Base-by-base conservation (phyloP, 2,797 vertebrate species). In the Chloroceryle amazona region DNA sequence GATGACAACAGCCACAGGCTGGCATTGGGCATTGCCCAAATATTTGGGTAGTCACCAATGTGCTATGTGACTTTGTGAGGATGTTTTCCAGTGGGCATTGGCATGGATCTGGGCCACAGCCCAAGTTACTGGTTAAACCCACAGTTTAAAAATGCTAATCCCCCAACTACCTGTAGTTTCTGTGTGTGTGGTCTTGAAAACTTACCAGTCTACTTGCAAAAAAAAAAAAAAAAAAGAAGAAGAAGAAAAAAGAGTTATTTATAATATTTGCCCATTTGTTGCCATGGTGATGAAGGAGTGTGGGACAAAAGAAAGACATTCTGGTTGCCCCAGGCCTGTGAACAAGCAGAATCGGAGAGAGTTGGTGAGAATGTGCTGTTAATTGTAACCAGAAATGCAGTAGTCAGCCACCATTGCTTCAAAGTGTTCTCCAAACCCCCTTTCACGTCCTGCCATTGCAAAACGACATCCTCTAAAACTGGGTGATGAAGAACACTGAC, bases 241-340 rank as follows among this genome's bases (percentile, higher is more conserved):
- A 54, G 37, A 72, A 87, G 21, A 65, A 16, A 33, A 89, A 51
- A 49, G n/a, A 51, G 29, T n/a, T 15, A 41, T 41, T 76, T 86
- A 35, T 58, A 88, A 72, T 66, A 94, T 93, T 95, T 96, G 55
- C 91, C 90, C 82, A 82, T 90, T 93, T 91, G 91, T 95, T 96
- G 78, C 88, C 62, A 63, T 26, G 83, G 95, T 67, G 83, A 95
- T 83, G 74, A 66, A 84, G 88, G 78, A 90, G 90, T 81, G 67
- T 94, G 71, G 94, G 91, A 96, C 95, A 96, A 94, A 97, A 92
- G 81, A 68, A 62, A 94, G 86, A 89, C 65, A 89, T 73, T 95
- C 90, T 3, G 1, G 61, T 97, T 95, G 86, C 94, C 94, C 81
- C 31, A 3, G 97, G 94, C 93, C 74, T 92, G 86, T 81, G 95